Evolutionary conservation across 1,140 invertebrate genomes (phyloP).

Genomic region (Carposina sasakii): DNA sequence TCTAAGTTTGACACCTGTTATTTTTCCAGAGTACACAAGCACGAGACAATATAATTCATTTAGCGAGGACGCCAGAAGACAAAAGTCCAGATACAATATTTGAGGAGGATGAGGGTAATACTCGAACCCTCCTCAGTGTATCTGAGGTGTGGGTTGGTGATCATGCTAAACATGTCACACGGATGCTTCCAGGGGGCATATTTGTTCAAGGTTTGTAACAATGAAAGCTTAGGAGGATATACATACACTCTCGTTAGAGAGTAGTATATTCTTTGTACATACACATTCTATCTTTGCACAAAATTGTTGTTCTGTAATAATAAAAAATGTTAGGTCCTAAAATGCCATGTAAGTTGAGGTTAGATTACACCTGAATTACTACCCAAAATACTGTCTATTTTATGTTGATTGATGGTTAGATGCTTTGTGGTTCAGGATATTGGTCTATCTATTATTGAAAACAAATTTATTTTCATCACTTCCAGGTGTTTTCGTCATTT

Average conservation of each 20-base stretch:
- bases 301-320: no score
- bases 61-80: constrained; percentile 80
- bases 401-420: no score
- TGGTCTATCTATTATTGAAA: neutral
- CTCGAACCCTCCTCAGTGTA: constrained; percentile 58
- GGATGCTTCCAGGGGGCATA: constrained; percentile 88
- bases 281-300: no score
- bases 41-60: constrained; percentile 81
- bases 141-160: constrained; percentile 78
- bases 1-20: no score
- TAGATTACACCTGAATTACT: no score
- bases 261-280: no score
- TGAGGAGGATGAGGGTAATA: constrained; percentile 44
- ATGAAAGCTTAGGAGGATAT: no score
- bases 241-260: no score
- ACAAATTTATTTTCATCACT: constrained; percentile 9
- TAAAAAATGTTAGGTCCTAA: no score
- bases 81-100: constrained; percentile 38
- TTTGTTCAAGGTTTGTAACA: constrained; percentile 81
- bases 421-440: no score
- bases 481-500: constrained; percentile 59
- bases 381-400: no score
- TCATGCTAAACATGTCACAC: constrained; percentile 81
- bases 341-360: no score
- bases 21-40: constrained; percentile 72